Conservation (phyloP, 2,113 vertebrate species). For the Genyomyrus donnyi region DNA sequence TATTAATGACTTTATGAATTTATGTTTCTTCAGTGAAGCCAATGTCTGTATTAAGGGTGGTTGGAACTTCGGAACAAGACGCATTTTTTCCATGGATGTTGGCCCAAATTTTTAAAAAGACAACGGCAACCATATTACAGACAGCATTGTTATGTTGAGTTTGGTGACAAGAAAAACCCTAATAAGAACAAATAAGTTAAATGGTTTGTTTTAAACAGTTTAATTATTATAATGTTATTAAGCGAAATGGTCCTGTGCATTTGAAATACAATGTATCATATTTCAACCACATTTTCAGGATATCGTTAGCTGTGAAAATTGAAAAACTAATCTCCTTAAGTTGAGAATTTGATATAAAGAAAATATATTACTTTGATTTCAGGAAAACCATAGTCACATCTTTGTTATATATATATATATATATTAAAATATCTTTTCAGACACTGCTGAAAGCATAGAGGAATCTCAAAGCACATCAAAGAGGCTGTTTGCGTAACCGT, state of each 20-base stretch:
- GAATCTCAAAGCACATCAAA: neutral
- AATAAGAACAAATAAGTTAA: neutral
- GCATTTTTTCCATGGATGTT: constrained; percentile 29
- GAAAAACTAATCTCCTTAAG: neutral
- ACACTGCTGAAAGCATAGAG: neutral
- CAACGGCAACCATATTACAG: constrained; percentile 34
- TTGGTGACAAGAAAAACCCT: neutral
- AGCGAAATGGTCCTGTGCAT: neutral
- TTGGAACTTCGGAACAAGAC: constrained; percentile 53
- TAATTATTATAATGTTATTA: neutral
- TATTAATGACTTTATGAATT: constrained; percentile 48
- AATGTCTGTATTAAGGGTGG: constrained; percentile 50
- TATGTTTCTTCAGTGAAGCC: constrained; percentile 48
- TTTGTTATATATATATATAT: neutral
- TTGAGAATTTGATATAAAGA: neutral
- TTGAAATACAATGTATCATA: neutral
- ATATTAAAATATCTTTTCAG: constrained; percentile 7
- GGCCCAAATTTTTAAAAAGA: constrained; percentile 28
- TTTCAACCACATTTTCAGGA: neutral
- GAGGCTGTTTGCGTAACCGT: neutral
- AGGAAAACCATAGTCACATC: constrained; percentile 1
- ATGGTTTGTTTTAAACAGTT: constrained; percentile 1
- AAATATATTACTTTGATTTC: constrained; percentile 5
- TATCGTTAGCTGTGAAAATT: neutral
- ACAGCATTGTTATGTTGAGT: neutral